Conservation (phyloP, 2,113 vertebrate species). For the Hepsetus odoe region DNA sequence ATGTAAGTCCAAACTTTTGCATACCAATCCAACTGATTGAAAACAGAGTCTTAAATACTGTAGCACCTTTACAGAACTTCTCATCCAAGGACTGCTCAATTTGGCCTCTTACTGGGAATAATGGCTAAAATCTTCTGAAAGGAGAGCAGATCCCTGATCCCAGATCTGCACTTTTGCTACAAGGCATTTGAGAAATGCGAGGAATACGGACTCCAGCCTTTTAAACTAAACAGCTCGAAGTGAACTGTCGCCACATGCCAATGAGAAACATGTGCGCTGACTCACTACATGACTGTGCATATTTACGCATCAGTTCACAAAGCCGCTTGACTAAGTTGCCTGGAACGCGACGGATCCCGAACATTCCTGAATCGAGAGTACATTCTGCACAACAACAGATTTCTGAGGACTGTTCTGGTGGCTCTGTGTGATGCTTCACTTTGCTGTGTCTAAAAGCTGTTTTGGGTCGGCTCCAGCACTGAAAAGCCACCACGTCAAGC, state of each 20-base stretch:
- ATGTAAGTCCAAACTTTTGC: too few relatives aligned
- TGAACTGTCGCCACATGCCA: not conserved
- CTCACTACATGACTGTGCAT: not conserved
- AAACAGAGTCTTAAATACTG: too few relatives aligned
- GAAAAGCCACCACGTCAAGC: not conserved
- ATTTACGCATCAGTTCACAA: not conserved
- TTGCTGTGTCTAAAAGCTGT: not conserved
- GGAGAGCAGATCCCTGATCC: not conserved
- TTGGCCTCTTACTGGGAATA: not conserved
- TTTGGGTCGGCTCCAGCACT: not conserved
- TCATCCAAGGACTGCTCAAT: too few relatives aligned
- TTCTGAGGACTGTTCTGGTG: not conserved
- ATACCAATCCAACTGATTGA: too few relatives aligned
- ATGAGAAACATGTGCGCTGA: constrained; percentile 23
- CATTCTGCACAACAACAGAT: not conserved
- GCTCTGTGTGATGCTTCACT: not conserved
- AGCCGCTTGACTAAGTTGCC: not conserved
- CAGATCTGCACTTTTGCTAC: not conserved
- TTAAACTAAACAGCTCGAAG: not conserved
- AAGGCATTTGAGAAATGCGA: not conserved
- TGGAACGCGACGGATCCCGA: not conserved
- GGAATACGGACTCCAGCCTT: not conserved
- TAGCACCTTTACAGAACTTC: too few relatives aligned
- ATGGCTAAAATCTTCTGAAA: not conserved
- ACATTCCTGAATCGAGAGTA: not conserved